phyloP scores from a whole-genome alignment of 2,888 invertebrate species.

The Acleris holmiana region DNA sequence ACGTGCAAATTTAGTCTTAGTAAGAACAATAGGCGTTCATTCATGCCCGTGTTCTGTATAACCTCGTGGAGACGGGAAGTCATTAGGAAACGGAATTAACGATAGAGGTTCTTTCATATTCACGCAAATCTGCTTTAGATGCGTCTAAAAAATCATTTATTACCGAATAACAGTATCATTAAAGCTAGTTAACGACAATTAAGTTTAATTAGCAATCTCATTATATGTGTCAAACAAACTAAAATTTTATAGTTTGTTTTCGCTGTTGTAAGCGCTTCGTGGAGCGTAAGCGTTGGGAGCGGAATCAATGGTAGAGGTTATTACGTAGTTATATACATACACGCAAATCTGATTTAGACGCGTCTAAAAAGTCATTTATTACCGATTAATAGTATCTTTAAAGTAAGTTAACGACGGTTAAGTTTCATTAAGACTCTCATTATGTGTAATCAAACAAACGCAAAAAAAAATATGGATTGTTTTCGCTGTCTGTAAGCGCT shows the following conservation, averaged over 20 bases:
- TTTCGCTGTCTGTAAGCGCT: constrained; percentile 29
- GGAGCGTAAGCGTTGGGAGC: constrained; percentile 40
- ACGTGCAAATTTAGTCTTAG: constrained; percentile 17
- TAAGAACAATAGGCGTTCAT: constrained; percentile 21
- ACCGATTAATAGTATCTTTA: background rate
- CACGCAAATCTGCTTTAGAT: background rate
- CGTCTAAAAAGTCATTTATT: background rate
- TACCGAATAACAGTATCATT: background rate
- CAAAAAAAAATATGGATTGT: constrained; percentile 40
- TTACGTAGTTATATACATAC: no score
- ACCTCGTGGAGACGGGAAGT: constrained; percentile 25
- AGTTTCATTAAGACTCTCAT: constrained; percentile 1
- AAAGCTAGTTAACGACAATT: background rate
- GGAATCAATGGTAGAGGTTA: constrained; percentile 1
- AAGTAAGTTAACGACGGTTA: background rate
- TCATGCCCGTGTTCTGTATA: constrained; percentile 8
- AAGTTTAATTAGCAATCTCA: constrained; percentile 1
- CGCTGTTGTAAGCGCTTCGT: constrained; percentile 34
- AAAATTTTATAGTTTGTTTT: constrained; percentile 39
- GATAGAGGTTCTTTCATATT: background rate
- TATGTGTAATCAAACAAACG: constrained; percentile 11
- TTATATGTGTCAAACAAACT: constrained; percentile 13
- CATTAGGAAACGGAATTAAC: constrained; percentile 19
- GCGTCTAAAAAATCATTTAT: background rate
- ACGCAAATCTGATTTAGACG: background rate